Evolutionary conservation across 2,888 invertebrate species (phyloP).

Genomic region (Erebia epiphron): DNA sequence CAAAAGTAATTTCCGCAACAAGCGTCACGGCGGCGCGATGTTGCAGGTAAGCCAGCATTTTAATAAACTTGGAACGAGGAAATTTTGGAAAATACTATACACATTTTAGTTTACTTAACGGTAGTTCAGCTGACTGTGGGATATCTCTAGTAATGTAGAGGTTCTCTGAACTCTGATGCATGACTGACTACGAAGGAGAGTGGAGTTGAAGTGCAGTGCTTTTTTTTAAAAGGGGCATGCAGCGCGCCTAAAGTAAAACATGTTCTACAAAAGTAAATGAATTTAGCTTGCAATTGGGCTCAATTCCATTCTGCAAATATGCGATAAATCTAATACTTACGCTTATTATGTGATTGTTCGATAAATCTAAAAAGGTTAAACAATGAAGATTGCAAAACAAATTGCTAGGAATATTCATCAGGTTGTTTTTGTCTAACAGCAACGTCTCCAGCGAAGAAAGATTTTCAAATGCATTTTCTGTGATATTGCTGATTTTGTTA

Average conservation of each 20-base stretch:
- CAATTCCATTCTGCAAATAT: neutral
- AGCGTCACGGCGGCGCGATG: neutral
- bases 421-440: conserved; percentile 80
- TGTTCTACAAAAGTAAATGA: too few species aligned
- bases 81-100: conserved; percentile 1
- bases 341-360: conserved; percentile 78
- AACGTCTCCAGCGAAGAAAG: conserved; percentile 79
- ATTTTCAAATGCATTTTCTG: conserved; percentile 80
- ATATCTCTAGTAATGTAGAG: too few species aligned
- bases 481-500: conserved; percentile 85
- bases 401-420: conserved; percentile 71
- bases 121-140: neutral
- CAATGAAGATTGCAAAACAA: conserved; percentile 77
- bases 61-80: neutral
- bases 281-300: too few species aligned
- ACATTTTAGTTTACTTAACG: neutral
- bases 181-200: too few species aligned
- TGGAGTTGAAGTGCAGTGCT: too few species aligned
- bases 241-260: too few species aligned
- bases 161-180: too few species aligned
- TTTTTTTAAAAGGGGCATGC: too few species aligned
- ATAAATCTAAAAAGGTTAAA: conserved; percentile 79
- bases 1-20: neutral
- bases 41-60: neutral
- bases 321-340: conserved; percentile 54